A percentile compares a stretch with the other conserved stretches of the same genome.
phyloP scores from a whole-genome alignment of 2,797 vertebrate species.

The Adelosebastes latens region DNA sequence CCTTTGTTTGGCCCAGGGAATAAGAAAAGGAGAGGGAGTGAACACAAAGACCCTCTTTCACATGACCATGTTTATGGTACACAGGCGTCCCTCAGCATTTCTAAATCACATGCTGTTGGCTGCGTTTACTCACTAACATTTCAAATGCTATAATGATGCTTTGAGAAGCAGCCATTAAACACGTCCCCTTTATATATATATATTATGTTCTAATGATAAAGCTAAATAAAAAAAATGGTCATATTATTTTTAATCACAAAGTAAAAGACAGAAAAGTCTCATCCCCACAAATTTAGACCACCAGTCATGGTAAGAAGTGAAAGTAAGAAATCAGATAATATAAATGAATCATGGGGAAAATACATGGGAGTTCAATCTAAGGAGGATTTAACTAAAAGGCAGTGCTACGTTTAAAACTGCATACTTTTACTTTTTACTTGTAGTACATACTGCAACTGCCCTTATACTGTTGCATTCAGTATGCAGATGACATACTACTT shows the following conservation, averaged over 20 bases:
- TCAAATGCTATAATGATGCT: neutral
- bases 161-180: neutral
- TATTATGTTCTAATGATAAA: neutral
- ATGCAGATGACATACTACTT: too few species aligned
- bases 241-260: neutral
- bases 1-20: slow-evolving; percentile 7
- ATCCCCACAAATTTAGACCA: neutral
- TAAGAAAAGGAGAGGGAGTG: neutral
- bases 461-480: accelerated
- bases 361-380: neutral
- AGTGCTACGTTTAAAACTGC: too few species aligned
- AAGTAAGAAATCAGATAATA: neutral
- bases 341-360: neutral
- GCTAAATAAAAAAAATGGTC: neutral
- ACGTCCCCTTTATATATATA: neutral
- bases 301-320: neutral
- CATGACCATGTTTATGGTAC: neutral
- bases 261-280: too few species aligned
- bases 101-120: neutral
- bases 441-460: too few species aligned
- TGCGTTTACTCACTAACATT: neutral
- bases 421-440: too few species aligned
- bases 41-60: slow-evolving; percentile 1
- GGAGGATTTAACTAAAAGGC: neutral
- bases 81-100: neutral